Conservation (phyloP, 2,888 invertebrate genomes). For the Ligdia adustata region DNA sequence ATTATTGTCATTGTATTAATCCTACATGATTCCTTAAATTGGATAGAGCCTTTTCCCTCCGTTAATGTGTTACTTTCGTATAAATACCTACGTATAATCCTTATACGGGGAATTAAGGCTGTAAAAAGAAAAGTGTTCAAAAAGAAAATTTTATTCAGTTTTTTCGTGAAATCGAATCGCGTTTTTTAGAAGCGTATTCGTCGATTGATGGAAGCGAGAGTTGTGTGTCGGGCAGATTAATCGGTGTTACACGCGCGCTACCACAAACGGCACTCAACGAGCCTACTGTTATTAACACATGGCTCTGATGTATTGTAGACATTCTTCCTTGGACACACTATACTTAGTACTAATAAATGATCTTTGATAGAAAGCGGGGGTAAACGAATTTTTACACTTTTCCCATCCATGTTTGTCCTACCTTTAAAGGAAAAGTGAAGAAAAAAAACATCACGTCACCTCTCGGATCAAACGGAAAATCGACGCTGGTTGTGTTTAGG, state of each 20-base stretch:
- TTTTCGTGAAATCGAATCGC: slow-evolving; percentile 6
- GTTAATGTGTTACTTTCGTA: no score
- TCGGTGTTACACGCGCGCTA: slow-evolving; percentile 11
- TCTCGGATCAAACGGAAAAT: no score
- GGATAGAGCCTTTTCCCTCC: no score
- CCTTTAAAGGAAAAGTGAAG: no score
- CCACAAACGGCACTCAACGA: slow-evolving; percentile 20
- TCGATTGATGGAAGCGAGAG: slow-evolving; percentile 19
- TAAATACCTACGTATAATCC: no score
- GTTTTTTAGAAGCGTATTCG: slow-evolving; percentile 10
- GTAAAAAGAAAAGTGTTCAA: slow-evolving; percentile 1
- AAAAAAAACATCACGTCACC: no score
- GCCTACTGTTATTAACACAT: slow-evolving; percentile 15
- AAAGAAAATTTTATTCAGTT: slow-evolving; percentile 4
- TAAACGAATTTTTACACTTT: no score
- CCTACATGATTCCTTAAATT: no score
- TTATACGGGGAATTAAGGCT: no score
- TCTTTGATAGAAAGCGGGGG: not conserved
- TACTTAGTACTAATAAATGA: slow-evolving; percentile 7
- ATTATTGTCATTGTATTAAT: no score
- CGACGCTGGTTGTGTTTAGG: no score
- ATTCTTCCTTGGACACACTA: slow-evolving; percentile 6
- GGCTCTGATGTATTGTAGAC: slow-evolving; percentile 14
- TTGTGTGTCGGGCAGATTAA: slow-evolving; percentile 17
- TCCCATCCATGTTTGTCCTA: no score